A percentile compares a stretch with the other conserved stretches of the same genome.
phyloP scores from a whole-genome alignment of 2,797 vertebrate species.

The Spinus olivaceus region DNA sequence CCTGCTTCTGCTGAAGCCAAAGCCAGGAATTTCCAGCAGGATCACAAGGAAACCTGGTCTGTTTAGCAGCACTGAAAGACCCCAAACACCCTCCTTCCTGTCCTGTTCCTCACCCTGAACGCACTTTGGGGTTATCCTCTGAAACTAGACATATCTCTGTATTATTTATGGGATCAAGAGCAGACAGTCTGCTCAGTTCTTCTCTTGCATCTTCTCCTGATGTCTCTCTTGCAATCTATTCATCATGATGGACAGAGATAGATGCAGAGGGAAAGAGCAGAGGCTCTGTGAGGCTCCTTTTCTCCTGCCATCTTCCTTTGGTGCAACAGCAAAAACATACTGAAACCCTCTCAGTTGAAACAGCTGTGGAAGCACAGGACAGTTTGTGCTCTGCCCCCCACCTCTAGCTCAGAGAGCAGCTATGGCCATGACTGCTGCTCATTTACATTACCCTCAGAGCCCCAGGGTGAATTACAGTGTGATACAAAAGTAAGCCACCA shows the following conservation, averaged over 20 bases:
- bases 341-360: not conserved
- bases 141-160: not conserved
- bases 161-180: not conserved
- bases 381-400: accelerated
- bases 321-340: not conserved
- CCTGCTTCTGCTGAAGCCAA: not conserved
- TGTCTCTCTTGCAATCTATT: not conserved
- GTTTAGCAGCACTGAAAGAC: accelerated
- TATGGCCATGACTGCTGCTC: not conserved
- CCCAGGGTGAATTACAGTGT: not conserved
- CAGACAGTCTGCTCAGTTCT: not conserved
- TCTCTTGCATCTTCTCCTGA: not conserved
- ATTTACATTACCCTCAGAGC: not conserved
- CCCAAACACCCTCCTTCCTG: not conserved
- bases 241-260: not conserved
- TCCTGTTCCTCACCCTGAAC: not conserved
- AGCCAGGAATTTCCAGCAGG: not conserved
- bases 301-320: not conserved
- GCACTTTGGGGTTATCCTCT: not conserved
- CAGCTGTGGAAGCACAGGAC: not conserved
- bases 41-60: accelerated
- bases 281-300: accelerated
- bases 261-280: not conserved
- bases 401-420: not conserved
- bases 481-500: not conserved